phyloP scores from a whole-genome alignment of 2,888 invertebrate species.

The Deilephila porcellus region DNA sequence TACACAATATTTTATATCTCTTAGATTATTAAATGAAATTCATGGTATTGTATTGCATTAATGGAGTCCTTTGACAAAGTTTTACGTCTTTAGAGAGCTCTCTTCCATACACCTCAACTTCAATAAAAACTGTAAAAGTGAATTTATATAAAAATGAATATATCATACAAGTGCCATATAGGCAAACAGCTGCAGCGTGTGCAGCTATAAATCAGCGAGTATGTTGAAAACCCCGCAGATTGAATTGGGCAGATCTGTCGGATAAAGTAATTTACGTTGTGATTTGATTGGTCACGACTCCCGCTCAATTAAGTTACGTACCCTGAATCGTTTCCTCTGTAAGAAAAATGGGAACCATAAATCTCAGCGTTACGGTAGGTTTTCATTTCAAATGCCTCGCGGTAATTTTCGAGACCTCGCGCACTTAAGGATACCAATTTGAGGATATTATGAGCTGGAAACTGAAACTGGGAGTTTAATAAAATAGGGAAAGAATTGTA shows the following conservation, averaged over 20 bases:
- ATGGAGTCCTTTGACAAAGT: too few relatives aligned
- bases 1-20: too few relatives aligned
- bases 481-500: not conserved
- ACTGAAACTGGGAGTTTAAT: not conserved
- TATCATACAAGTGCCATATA: not conserved
- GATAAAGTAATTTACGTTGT: not conserved
- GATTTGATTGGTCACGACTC: constrained; percentile 3
- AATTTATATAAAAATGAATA: too few relatives aligned
- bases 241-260: not conserved
- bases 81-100: too few relatives aligned
- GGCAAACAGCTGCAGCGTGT: not conserved
- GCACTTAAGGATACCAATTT: not conserved
- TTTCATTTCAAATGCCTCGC: constrained; percentile 13
- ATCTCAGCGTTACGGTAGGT: constrained; percentile 4
- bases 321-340: constrained; percentile 8
- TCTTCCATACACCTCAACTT: too few relatives aligned
- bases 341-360: constrained; percentile 24
- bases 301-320: constrained; percentile 23
- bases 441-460: not conserved
- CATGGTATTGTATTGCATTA: too few relatives aligned
- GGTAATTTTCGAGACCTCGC: not conserved
- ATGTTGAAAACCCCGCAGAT: not conserved
- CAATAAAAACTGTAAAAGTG: too few relatives aligned
- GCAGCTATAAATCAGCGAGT: not conserved
- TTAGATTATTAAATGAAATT: too few relatives aligned